phyloP scores from a whole-genome alignment of 2,797 vertebrate species.

The Enteromius viviparus region DNA sequence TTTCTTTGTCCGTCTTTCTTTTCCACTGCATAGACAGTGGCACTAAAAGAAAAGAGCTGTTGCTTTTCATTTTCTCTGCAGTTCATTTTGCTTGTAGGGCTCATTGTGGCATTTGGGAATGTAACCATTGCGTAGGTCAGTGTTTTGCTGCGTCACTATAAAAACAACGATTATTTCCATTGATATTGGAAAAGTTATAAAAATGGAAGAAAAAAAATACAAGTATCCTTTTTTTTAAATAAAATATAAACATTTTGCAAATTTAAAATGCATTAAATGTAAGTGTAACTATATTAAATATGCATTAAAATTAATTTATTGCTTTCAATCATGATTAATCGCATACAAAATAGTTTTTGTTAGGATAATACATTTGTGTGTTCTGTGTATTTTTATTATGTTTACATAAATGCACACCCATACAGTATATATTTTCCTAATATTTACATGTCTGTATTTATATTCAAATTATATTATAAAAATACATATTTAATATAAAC shows the following conservation, averaged over 20 bases:
- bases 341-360: too few relatives aligned
- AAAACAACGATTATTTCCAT: slow-evolving; percentile 69
- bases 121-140: slow-evolving; percentile 69
- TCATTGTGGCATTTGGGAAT: slow-evolving; percentile 57
- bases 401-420: too few relatives aligned
- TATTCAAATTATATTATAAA: too few relatives aligned
- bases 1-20: slow-evolving; percentile 24
- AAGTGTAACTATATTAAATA: not conserved
- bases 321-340: too few relatives aligned
- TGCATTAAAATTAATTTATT: not conserved
- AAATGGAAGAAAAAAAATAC: not conserved
- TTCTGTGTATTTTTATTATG: too few relatives aligned
- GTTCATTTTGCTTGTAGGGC: slow-evolving; percentile 49
- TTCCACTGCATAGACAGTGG: slow-evolving; percentile 4
- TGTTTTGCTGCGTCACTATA: slow-evolving; percentile 63
- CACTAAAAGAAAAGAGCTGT: slow-evolving; percentile 37
- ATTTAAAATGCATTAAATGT: not conserved
- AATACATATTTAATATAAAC: too few relatives aligned
- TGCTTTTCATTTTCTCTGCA: slow-evolving; percentile 37
- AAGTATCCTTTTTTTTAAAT: not conserved
- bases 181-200: slow-evolving; percentile 15
- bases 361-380: too few relatives aligned
- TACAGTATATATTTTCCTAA: too few relatives aligned
- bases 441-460: too few relatives aligned
- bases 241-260: not conserved